Conservation (phyloP, 2,797 vertebrate genomes). For the Arrhamphus sclerolepis region DNA sequence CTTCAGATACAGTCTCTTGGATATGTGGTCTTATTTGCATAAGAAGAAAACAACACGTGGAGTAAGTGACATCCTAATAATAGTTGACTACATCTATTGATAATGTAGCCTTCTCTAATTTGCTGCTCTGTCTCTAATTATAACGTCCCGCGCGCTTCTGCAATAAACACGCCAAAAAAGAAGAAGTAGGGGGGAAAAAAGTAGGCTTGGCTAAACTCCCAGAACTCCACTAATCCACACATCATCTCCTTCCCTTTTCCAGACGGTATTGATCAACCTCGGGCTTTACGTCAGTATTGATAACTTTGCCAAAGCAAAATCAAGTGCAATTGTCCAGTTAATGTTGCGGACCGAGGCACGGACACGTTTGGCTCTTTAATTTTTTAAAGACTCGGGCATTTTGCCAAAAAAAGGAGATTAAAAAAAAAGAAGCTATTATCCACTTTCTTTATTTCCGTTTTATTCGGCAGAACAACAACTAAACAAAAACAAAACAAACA, state of each 20-base stretch:
- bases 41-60: slow-evolving; percentile 1
- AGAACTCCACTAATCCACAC: slow-evolving; percentile 70
- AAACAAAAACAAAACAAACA: slow-evolving; percentile 33
- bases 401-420: slow-evolving; percentile 15
- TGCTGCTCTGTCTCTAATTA: slow-evolving; percentile 28
- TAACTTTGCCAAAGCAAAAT: slow-evolving; percentile 88
- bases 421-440: neutral
- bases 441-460: slow-evolving; percentile 19
- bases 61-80: slow-evolving; percentile 16
- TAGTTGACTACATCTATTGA: slow-evolving; percentile 16
- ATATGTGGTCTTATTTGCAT: slow-evolving; percentile 7
- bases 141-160: slow-evolving; percentile 20
- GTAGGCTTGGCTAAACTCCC: slow-evolving; percentile 72
- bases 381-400: slow-evolving; percentile 28
- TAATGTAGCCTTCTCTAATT: slow-evolving; percentile 27
- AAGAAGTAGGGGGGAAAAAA: slow-evolving; percentile 17
- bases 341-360: slow-evolving; percentile 75
- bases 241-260: slow-evolving; percentile 77
- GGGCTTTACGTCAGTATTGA: slow-evolving; percentile 89
- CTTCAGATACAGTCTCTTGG: too few species aligned
- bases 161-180: slow-evolving; percentile 37
- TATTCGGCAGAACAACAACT: too few species aligned
- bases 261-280: slow-evolving; percentile 83
- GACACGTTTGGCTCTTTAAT: slow-evolving; percentile 59
- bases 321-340: slow-evolving; percentile 81